These are phyloP conservation scores for Calliphora vomitoria DNA, from an alignment of 2,888 invertebrate genomes.

Conservation along the genomic window DNA sequence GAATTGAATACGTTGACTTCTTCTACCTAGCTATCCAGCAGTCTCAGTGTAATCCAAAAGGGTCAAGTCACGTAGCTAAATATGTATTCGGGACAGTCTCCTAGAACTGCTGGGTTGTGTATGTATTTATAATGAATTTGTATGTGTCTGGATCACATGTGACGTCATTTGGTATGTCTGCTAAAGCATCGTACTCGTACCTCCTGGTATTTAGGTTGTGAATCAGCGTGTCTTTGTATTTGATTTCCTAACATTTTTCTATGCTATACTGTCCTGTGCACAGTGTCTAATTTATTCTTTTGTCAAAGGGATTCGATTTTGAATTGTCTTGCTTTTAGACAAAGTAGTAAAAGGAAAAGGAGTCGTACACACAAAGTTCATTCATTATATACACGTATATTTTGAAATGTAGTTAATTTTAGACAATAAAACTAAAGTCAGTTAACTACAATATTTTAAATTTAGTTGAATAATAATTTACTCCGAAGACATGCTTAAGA, in stretches of 20 bases:
- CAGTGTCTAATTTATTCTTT: slow-evolving; percentile 40
- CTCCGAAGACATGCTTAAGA: no score
- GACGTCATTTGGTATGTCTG: slow-evolving; percentile 25
- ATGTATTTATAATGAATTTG: background rate
- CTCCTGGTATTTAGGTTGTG: slow-evolving; percentile 8
- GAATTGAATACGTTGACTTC: no score
- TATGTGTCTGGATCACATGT: slow-evolving; percentile 6
- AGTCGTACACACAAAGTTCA: background rate
- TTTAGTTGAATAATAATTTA: no score
- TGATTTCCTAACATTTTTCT: background rate
- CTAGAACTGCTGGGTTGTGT: background rate
- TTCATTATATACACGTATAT: background rate
- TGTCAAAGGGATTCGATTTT: background rate
- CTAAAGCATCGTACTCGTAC: background rate
- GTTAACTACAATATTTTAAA: no score
- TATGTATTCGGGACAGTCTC: no score
- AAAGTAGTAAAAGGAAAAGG: background rate
- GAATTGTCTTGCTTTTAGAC: background rate
- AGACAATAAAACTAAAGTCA: no score
- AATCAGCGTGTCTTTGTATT: background rate
- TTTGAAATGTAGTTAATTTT: no score
- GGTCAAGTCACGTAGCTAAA: no score
- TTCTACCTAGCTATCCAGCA: no score
- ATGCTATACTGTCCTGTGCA: background rate
- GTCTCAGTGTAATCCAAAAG: no score